A percentile compares a stretch with the other conserved stretches of the same genome.
Conservation (phyloP, 1,140 invertebrate species). For the Physella acuta region DNA sequence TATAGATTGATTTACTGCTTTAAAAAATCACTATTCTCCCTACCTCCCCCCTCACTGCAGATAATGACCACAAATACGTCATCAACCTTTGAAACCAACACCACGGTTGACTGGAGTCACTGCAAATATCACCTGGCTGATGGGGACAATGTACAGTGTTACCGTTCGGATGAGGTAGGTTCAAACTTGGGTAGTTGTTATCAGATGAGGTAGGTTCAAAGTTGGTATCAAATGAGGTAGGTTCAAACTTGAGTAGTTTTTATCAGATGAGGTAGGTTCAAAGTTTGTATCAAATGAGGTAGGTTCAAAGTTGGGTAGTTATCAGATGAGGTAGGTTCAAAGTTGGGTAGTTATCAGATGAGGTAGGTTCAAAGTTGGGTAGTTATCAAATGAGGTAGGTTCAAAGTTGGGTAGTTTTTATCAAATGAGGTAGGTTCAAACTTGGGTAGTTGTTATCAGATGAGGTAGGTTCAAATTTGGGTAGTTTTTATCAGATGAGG, state of each 20-base stretch:
- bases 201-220: not conserved
- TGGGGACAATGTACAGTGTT: conserved; percentile 23
- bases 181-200: not conserved
- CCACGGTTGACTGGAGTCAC: not conserved
- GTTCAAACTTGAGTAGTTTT: too few species aligned
- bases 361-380: too few species aligned
- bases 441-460: too few species aligned
- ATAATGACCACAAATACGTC: not conserved
- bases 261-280: not conserved
- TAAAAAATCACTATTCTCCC: not conserved
- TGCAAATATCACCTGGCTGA: conserved; percentile 30
- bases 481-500: too few species aligned
- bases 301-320: not conserved
- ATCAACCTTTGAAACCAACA: not conserved
- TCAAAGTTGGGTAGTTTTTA: too few species aligned
- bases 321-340: not conserved
- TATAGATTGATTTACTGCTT: not conserved
- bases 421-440: too few species aligned
- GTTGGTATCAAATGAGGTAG: not conserved
- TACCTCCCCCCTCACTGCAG: not conserved
- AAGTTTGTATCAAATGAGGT: not conserved
- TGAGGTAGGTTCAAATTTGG: too few species aligned
- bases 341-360: too few species aligned
- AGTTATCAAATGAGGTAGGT: too few species aligned
- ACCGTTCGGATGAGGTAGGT: conserved; percentile 21